Conservation (phyloP, 2,888 invertebrate genomes). For the Trilocha varians region DNA sequence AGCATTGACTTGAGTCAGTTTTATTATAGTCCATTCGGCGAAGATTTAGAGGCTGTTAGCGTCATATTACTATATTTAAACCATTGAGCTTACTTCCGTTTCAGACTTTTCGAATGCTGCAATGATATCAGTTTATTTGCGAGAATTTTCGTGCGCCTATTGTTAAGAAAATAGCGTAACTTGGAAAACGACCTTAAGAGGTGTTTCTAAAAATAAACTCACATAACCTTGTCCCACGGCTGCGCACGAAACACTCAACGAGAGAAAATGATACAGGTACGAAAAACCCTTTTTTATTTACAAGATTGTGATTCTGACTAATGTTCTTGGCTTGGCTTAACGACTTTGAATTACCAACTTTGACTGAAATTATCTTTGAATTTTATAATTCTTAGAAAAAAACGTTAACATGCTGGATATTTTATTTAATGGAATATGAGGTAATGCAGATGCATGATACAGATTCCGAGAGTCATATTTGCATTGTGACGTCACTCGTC, state of each 20-base stretch:
- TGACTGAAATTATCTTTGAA: too few species aligned
- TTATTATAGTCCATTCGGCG: slow-evolving; percentile 43
- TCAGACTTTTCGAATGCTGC: not conserved
- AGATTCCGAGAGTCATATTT: slow-evolving; percentile 44
- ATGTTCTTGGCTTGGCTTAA: too few species aligned
- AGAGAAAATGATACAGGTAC: too few species aligned
- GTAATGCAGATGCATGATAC: slow-evolving; percentile 25
- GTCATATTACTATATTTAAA: slow-evolving; percentile 20
- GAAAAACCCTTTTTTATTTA: not conserved
- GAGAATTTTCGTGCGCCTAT: slow-evolving; percentile 12
- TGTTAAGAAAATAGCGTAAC: slow-evolving; percentile 12
- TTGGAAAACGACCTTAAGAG: slow-evolving; percentile 13
- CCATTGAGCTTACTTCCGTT: not conserved
- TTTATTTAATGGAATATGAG: not conserved
- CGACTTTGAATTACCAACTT: too few species aligned
- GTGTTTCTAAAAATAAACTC: slow-evolving; percentile 5
- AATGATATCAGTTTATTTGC: not conserved
- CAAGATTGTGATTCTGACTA: not conserved
- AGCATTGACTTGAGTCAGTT: slow-evolving; percentile 33
- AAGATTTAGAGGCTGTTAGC: slow-evolving; percentile 43
- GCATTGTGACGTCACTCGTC: slow-evolving; percentile 44
- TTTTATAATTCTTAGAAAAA: too few species aligned
- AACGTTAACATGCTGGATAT: too few species aligned
- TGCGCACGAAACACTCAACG: not conserved
- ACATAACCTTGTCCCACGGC: not conserved